phyloP scores from a whole-genome alignment of 2,797 vertebrate genomes.

The Crypturellus tataupa region DNA sequence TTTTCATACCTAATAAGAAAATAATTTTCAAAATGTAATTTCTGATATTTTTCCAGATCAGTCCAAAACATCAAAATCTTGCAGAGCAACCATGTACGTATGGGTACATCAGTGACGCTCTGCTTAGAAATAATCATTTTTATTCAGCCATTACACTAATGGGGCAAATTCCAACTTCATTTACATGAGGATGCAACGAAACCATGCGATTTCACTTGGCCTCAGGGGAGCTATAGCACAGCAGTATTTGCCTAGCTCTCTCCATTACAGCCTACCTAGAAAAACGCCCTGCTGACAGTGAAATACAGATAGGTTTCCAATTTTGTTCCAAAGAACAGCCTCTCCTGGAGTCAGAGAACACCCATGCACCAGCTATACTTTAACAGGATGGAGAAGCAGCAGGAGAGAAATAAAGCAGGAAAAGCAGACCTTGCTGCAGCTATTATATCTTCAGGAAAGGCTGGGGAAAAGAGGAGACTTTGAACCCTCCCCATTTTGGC shows the following conservation, averaged over 20 bases:
- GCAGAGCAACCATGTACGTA: neutral
- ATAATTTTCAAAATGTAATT: neutral
- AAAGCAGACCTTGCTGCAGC: conserved; percentile 30
- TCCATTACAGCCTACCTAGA: neutral
- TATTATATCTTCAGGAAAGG: conserved; percentile 22
- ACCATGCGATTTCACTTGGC: neutral
- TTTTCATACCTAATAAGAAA: neutral
- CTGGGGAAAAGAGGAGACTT: neutral
- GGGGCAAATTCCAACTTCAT: neutral
- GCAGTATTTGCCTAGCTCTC: neutral
- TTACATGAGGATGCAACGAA: neutral
- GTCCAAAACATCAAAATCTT: neutral
- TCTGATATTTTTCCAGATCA: neutral
- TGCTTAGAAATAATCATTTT: neutral
- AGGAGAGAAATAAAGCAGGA: conserved; percentile 48
- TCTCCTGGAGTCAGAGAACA: conserved; percentile 43
- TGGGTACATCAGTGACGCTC: neutral
- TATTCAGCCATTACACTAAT: neutral
- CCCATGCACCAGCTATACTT: conserved; percentile 4
- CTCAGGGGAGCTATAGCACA: rapidly evolving
- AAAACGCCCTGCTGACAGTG: neutral
- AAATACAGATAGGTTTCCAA: conserved; percentile 31
- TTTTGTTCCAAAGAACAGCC: neutral
- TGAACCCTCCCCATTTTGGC: conserved; percentile 45
- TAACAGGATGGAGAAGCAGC: conserved; percentile 44